Evolutionary conservation across 2,888 invertebrate species (phyloP).

Genomic region (Lycaena phlaeas): DNA sequence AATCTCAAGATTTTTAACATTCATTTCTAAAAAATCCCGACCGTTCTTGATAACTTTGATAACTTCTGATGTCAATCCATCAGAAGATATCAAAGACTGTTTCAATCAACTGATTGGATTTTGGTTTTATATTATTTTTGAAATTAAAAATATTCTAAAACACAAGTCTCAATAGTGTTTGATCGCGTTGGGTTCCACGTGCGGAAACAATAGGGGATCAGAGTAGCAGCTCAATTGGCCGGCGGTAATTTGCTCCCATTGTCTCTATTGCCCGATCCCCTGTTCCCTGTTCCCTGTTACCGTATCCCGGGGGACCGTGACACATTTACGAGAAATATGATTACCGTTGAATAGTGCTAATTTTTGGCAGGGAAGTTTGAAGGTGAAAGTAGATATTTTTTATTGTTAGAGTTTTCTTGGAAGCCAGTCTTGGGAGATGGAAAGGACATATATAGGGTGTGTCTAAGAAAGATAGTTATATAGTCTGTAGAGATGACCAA

Average conservation of each 20-base stretch:
- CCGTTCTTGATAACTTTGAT: too few species aligned
- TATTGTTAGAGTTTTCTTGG: not conserved
- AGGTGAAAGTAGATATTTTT: not conserved
- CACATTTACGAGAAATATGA: conserved; percentile 49
- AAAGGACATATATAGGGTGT: too few species aligned
- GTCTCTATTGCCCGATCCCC: conserved; percentile 46
- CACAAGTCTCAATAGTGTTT: conserved; percentile 36
- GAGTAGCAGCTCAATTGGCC: conserved; percentile 68
- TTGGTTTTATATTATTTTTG: too few species aligned
- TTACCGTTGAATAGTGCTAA: conserved; percentile 11
- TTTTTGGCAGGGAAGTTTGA: too few species aligned
- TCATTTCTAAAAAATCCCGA: too few species aligned
- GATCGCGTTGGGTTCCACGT: conserved; percentile 31
- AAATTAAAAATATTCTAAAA: not conserved
- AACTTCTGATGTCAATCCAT: too few species aligned
- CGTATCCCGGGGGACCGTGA: conserved; percentile 44
- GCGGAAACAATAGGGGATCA: conserved; percentile 70
- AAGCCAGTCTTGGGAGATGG: not conserved
- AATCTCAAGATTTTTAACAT: too few species aligned
- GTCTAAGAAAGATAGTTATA: too few species aligned
- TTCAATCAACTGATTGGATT: too few species aligned
- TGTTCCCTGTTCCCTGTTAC: conserved; percentile 23
- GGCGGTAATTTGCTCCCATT: conserved; percentile 66
- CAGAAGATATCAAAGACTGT: too few species aligned
- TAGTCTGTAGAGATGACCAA: too few species aligned